Conservation (phyloP, 1,140 invertebrate species). For the Lepidurus packardi region DNA sequence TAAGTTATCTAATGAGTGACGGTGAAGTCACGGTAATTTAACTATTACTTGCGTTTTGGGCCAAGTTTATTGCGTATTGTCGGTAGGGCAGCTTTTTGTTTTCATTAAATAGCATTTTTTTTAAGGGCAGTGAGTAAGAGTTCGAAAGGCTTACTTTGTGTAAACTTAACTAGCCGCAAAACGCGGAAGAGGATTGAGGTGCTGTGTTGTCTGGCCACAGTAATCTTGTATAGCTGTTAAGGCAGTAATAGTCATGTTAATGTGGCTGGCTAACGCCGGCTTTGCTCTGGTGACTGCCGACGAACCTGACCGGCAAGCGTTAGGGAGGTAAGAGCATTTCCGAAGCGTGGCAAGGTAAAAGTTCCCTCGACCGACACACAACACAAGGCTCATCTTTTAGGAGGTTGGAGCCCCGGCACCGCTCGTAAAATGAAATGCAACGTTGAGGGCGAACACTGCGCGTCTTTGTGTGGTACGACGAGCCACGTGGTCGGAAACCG, state of each 20-base stretch:
- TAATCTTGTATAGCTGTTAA: constrained; percentile 19
- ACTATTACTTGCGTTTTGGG: no score
- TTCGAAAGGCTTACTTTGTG: not conserved
- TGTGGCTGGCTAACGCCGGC: constrained; percentile 4
- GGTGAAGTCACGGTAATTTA: no score
- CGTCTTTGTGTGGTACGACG: not conserved
- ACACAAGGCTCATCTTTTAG: constrained; percentile 19
- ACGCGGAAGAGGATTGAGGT: not conserved
- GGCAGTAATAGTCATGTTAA: not conserved
- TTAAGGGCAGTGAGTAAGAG: not conserved
- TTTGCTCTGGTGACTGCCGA: constrained; percentile 9
- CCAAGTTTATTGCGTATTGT: no score
- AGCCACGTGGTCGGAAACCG: constrained; percentile 20
- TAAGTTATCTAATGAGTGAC: no score
- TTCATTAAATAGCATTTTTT: not conserved
- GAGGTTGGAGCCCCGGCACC: not conserved
- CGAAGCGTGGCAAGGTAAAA: constrained; percentile 13
- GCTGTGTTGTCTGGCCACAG: not conserved
- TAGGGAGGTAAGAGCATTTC: constrained; percentile 7
- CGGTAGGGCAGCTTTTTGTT: no score
- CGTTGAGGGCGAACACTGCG: constrained; percentile 7
- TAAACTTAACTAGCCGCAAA: constrained; percentile 3
- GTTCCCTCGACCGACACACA: constrained; percentile 4
- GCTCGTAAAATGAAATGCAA: constrained; percentile 17
- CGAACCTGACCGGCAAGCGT: constrained; percentile 6